Evolutionary conservation across 2,113 vertebrate genomes (phyloP), one percentile per base, ranked within the genome.

Genomic region (Calypte anna): DNA sequence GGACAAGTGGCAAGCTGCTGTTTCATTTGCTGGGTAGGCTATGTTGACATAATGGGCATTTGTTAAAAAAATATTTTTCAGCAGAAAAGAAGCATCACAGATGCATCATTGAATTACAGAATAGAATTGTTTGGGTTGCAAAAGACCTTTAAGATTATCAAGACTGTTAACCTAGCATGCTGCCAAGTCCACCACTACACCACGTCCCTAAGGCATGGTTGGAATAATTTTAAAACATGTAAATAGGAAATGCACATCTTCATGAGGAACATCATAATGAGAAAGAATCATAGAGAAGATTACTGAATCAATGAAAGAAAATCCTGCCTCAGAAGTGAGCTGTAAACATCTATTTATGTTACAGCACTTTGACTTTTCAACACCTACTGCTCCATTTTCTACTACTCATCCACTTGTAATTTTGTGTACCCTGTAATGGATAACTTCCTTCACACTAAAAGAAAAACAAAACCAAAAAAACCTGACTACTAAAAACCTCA

Each of bases 221-320:
- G 8, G 43, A 87, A 64, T 46, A 5, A 70, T 46, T 67, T 77
- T 11, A 24, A 62, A 63, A 40, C 3, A 50, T 55, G 77, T 63
- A 40, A 55, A 58, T 4, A 74, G 24, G 21, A 74, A 77, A 69
- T 31, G 22, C 4, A 28, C 17, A 10, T 55, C 36, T 81, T 69
- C 9, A 5, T 4, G 5, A 81, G 20, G 28, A 90, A 85, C 1
- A 46, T 18, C 9, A 36, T 27, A 28, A 51, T 0, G 1, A 68
- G 20, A 57, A 81, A 25, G 4, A 81, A 81, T n/a, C 51, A 53
- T 43, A 19, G 30, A 48, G 55, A 51, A 75, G 43, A 50, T 58
- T 40, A 58, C 18, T 20, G 58, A 82, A 54, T 38, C 23, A 20
- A 18, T 22, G 38, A 67, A 12, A 73, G 28, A 86, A 84, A 86